A percentile compares a stretch with the other conserved stretches of the same genome.
phyloP scores from a whole-genome alignment of 2,888 invertebrate genomes.

The Plagiodera versicolora region DNA sequence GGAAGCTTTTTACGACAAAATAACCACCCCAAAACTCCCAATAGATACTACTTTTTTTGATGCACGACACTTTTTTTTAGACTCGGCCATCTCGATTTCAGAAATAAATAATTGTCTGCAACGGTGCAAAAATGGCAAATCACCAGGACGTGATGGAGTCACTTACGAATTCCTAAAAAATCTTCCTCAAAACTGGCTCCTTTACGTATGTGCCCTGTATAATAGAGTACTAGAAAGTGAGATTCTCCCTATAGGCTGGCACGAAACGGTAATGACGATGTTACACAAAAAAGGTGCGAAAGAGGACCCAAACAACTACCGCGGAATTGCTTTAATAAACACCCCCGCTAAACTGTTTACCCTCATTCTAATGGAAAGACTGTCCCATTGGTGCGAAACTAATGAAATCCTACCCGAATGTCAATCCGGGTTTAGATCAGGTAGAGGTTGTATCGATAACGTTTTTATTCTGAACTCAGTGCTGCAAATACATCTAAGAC shows the following conservation, averaged over 20 bases:
- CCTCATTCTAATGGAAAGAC: background rate
- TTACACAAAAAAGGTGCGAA: background rate
- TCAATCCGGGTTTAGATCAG: background rate
- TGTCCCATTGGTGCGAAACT: background rate
- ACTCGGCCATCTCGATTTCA: background rate
- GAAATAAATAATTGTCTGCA: background rate
- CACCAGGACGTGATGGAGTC: background rate
- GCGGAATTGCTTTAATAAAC: constrained; percentile 7
- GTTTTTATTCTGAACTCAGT: background rate
- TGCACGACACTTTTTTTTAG: constrained; percentile 4
- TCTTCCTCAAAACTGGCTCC: constrained; percentile 1
- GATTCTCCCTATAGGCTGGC: background rate
- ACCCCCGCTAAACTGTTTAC: constrained; percentile 5
- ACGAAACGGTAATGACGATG: background rate
- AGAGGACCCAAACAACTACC: constrained; percentile 4
- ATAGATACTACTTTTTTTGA: background rate
- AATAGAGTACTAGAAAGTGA: constrained; percentile 1
- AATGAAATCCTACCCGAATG: background rate
- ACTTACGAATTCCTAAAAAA: constrained; percentile 8
- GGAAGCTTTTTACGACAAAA: background rate
- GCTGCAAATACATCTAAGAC: background rate
- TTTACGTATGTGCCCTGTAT: constrained; percentile 3
- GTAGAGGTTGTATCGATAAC: background rate
- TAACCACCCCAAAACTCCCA: background rate
- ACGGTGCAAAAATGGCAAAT: background rate